Evolutionary conservation across 2,113 vertebrate species (phyloP).

Genomic region (Cyrtonyx montezumae): DNA sequence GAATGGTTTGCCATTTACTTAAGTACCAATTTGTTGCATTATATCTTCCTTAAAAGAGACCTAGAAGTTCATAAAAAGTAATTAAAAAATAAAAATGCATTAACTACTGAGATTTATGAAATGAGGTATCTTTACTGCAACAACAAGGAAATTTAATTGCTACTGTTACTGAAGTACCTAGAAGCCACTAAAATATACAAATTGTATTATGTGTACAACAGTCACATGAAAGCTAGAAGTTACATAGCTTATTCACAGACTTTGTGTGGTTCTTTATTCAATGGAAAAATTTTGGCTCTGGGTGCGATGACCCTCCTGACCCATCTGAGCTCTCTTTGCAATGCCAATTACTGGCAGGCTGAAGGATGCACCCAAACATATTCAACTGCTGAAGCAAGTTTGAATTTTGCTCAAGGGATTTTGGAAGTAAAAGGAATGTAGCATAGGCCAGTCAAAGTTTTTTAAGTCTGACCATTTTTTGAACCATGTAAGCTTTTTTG

Average conservation of each 20-base stretch:
- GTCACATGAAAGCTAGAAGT: background rate
- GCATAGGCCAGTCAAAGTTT: background rate
- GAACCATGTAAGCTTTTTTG: background rate
- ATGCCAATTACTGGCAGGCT: background rate
- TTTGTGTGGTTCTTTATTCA: background rate
- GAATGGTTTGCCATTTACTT: background rate
- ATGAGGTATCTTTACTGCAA: background rate
- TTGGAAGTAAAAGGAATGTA: background rate
- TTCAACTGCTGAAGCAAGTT: background rate
- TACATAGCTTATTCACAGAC: background rate
- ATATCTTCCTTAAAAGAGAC: background rate
- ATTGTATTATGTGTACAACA: background rate
- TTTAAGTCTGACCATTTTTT: background rate
- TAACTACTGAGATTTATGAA: background rate
- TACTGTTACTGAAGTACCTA: background rate
- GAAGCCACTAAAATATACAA: background rate
- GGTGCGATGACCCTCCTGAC: background rate
- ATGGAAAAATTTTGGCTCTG: background rate
- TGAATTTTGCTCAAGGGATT: background rate
- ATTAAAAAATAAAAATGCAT: background rate
- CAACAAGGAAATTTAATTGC: background rate
- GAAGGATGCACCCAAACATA: background rate
- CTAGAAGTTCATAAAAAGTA: background rate
- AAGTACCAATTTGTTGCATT: background rate
- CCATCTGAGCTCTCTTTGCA: background rate